phyloP scores from a whole-genome alignment of 2,113 vertebrate species.

The Datnioides undecimradiatus region DNA sequence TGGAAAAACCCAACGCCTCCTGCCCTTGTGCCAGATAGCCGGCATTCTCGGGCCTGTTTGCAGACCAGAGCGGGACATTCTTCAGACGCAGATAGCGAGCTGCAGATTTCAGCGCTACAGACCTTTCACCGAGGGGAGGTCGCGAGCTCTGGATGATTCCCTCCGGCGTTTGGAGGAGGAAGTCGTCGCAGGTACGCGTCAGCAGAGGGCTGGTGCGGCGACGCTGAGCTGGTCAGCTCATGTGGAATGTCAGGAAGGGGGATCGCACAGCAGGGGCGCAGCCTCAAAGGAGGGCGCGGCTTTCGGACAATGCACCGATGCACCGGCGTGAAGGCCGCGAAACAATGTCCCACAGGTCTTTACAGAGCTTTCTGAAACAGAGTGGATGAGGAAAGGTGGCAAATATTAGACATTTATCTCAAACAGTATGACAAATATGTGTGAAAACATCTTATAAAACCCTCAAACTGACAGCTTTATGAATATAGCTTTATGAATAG shows the following conservation, averaged over 20 bases:
- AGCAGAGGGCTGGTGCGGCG: slow-evolving; percentile 12
- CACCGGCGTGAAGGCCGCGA: not conserved
- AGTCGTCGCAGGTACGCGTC: slow-evolving; percentile 10
- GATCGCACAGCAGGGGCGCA: slow-evolving; percentile 14
- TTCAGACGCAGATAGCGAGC: slow-evolving; percentile 15
- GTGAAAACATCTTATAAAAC: not conserved
- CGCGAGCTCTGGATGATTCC: not conserved
- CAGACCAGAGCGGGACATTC: slow-evolving; percentile 55
- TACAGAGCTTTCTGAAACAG: not conserved
- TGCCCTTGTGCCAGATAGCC: slow-evolving; percentile 45
- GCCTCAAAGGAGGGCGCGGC: slow-evolving; percentile 13
- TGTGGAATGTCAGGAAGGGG: slow-evolving; percentile 48
- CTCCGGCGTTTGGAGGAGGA: not conserved
- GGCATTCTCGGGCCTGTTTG: slow-evolving; percentile 48
- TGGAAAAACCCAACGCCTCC: not conserved
- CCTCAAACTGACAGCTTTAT: not conserved
- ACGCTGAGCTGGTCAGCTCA: slow-evolving; percentile 11
- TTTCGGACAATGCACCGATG: not conserved
- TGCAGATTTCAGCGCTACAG: slow-evolving; percentile 17
- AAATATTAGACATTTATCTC: not conserved
- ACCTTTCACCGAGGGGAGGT: slow-evolving; percentile 36
- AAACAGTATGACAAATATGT: not conserved
- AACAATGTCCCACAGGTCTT: not conserved
- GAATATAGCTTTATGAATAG: too few species aligned
- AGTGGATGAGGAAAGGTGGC: not conserved